Evolutionary conservation across 2,888 invertebrate species (phyloP).

Genomic region (Platerodrilus igneus): DNA sequence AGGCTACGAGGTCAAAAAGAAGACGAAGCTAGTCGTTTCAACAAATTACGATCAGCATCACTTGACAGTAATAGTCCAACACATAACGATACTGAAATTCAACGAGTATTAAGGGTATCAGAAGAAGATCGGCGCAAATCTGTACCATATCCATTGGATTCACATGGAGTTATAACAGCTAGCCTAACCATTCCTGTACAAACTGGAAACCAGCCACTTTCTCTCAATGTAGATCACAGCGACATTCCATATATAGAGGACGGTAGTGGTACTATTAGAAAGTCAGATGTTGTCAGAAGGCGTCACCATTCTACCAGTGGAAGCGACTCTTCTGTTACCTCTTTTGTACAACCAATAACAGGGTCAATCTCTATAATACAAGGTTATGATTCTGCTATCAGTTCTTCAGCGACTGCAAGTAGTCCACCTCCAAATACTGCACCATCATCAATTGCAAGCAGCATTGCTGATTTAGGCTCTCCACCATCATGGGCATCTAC

Average conservation of each 20-base stretch:
- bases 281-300: constrained; percentile 44
- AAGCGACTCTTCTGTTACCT: constrained; percentile 49
- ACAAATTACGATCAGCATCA: constrained; percentile 44
- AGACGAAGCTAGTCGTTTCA: constrained; percentile 35
- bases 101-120: constrained; percentile 32
- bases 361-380: constrained; percentile 44
- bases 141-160: constrained; percentile 54
- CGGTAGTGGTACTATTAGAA: constrained; percentile 40
- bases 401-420: constrained; percentile 57
- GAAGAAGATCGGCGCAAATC: constrained; percentile 54
- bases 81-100: constrained; percentile 55
- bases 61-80: constrained; percentile 48
- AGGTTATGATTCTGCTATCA: constrained; percentile 61
- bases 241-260: constrained; percentile 70
- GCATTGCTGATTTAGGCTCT: constrained; percentile 46
- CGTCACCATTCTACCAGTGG: constrained; percentile 50
- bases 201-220: constrained; percentile 34
- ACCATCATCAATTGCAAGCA: constrained; percentile 42
- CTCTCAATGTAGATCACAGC: constrained; percentile 54
- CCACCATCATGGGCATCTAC: constrained; percentile 58
- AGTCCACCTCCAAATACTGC: constrained; percentile 49
- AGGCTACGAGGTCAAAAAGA: constrained; percentile 46
- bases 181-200: constrained; percentile 70
- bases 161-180: constrained; percentile 68
- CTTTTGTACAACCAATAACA: constrained; percentile 44